Evolutionary conservation across 2,888 invertebrate species (phyloP), one percentile per base, ranked within the genome.

Genomic region (Heteropelma amictum): DNA sequence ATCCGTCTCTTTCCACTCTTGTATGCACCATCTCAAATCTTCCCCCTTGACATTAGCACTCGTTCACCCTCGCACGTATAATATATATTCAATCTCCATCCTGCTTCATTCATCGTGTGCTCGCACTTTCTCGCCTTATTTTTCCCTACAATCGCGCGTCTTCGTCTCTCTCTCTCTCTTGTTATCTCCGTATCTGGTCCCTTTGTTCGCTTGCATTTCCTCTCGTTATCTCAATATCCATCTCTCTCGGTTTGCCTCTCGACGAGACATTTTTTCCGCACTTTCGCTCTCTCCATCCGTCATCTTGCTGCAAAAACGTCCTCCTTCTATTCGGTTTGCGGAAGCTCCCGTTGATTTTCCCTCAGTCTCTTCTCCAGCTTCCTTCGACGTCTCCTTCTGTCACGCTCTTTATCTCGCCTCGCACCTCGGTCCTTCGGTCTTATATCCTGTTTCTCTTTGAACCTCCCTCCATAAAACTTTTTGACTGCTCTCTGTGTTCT

Each of bases 11-110:
- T 63, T 26, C 6, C 56, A 47, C 38, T 63, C 47, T 64, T 35
- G 45, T 54, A n/a, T n/a, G 54, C 53, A 38, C 35, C 45, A 38
- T 54, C 33, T 30, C 30, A 33, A 28, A 42, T 47, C 40, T 56
- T n/a, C n/a, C 56, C 54, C 64, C 51, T 56, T 42, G 33, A 26
- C 19, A 7, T 26, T 23, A 38, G 49, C 40, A 12, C 28, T 14
- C 51, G 19, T 38, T 60, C 38, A 60, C 51, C 58, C 53, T n/a
- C 53, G 21, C 26, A 14, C 38, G 6, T n/a, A n/a, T n/a, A n/a
- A n/a, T n/a, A n/a, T n/a, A n/a, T 8, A 10, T 30, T 61, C 26
- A 58, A 49, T 6, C 58, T 40, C 63, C 47, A 30, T 49, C 42
- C 10, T 35, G 45, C 42, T 38, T 40, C 17, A 17, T n/a, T n/a